Evolutionary conservation across 2,113 vertebrate species (phyloP).

Genomic region (Cyphomyrus plagiostoma): DNA sequence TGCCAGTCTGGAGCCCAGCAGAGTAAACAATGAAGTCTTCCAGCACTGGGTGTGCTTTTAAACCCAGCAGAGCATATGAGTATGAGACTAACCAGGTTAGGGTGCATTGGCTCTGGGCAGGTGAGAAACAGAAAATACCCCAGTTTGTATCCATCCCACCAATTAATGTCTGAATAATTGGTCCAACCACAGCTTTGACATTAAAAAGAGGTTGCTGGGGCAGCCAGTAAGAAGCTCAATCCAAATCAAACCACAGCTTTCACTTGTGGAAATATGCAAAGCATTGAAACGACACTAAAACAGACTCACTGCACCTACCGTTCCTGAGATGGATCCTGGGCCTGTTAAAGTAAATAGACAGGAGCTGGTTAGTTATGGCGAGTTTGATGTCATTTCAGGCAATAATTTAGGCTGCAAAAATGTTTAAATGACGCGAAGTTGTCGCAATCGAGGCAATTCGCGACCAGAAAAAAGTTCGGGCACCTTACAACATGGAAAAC

Average conservation of each 20-base stretch:
- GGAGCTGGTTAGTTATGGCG: neutral
- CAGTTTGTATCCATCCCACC: neutral
- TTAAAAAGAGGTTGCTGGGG: neutral
- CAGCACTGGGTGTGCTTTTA: neutral
- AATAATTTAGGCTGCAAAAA: neutral
- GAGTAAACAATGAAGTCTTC: neutral
- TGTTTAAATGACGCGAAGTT: neutral
- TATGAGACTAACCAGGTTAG: neutral
- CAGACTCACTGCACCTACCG: constrained; percentile 48
- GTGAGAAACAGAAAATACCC: neutral
- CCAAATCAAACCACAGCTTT: neutral
- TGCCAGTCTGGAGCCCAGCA: neutral
- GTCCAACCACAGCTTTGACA: neutral
- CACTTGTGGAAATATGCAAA: neutral
- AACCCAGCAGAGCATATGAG: neutral
- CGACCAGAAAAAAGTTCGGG: neutral
- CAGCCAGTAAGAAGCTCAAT: constrained; percentile 32
- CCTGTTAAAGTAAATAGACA: constrained; percentile 48
- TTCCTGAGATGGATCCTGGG: constrained; percentile 37
- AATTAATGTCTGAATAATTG: neutral
- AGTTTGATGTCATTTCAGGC: neutral
- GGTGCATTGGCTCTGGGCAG: neutral
- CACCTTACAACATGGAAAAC: neutral
- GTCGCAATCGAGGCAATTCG: neutral
- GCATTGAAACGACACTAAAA: constrained; percentile 39